These are phyloP conservation scores for Linnaemya tessellans DNA, from an alignment of 2,888 invertebrate species.

Conservation along the genomic window DNA sequence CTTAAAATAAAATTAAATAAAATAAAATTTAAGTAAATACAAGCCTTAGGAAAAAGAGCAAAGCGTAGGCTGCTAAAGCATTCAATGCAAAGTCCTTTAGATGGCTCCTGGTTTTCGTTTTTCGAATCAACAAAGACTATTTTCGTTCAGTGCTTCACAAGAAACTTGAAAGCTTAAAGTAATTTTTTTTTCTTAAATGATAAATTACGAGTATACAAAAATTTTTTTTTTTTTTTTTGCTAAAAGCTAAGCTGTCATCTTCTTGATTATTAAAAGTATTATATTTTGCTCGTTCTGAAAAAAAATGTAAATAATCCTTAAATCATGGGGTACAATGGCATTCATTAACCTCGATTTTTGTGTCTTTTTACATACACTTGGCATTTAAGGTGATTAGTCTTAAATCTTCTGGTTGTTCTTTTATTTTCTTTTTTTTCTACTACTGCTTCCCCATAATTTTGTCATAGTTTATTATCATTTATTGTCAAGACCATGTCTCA, in stretches of 20 bases:
- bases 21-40: conserved; percentile 20
- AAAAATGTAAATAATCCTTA: conserved; percentile 8
- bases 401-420: conserved; percentile 57
- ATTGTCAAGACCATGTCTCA: background rate
- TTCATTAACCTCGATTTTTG: conserved; percentile 57
- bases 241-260: conserved; percentile 2
- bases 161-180: background rate
- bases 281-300: background rate
- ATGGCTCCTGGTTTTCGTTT: background rate
- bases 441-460: background rate
- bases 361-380: conserved; percentile 11
- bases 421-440: background rate
- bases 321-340: conserved; percentile 42
- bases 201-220: background rate
- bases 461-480: conserved; percentile 11
- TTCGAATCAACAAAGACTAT: background rate
- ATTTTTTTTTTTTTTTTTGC: background rate
- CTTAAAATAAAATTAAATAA: conserved; percentile 5
- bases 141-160: background rate
- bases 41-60: conserved; percentile 19
- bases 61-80: background rate
- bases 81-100: conserved; percentile 4
- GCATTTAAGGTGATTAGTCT: conserved; percentile 62
- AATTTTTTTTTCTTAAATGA: background rate
- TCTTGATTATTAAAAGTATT: background rate